These are phyloP conservation scores for Anarrhichthys ocellatus DNA, from an alignment of 2,113 vertebrate genomes.

Conservation along the genomic window DNA sequence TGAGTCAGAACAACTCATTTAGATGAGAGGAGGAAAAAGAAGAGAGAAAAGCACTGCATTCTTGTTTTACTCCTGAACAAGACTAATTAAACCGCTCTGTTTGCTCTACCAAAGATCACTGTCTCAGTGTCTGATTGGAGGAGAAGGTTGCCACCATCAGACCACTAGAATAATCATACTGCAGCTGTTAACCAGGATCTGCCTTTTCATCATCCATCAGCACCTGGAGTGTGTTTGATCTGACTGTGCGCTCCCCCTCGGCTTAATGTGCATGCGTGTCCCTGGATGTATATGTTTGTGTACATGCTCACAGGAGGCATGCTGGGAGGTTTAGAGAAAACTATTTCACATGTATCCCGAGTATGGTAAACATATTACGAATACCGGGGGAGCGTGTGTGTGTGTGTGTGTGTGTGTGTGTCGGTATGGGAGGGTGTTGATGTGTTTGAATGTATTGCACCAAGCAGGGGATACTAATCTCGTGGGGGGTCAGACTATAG, in stretches of 20 bases:
- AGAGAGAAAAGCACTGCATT: conserved; percentile 21
- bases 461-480: conserved; percentile 54
- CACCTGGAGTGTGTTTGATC: conserved; percentile 37
- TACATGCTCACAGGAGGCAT: conserved; percentile 4
- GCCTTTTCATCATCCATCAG: conserved; percentile 40
- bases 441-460: conserved; percentile 43
- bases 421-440: conserved; percentile 17
- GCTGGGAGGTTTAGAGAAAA: conserved; percentile 14
- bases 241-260: background rate
- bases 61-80: conserved; percentile 42
- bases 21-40: background rate
- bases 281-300: conserved; percentile 24
- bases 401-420: conserved; percentile 6
- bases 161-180: conserved; percentile 60
- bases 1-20: conserved; percentile 24
- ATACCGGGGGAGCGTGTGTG: conserved; percentile 16
- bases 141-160: conserved; percentile 45
- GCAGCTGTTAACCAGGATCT: conserved; percentile 52
- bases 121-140: conserved; percentile 54
- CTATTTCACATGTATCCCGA: conserved; percentile 22
- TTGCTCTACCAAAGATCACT: conserved; percentile 66
- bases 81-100: conserved; percentile 60
- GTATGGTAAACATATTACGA: conserved; percentile 34
- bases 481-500: conserved; percentile 54
- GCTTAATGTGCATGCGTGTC: background rate